These are phyloP conservation scores for Aporophyla nigra DNA, from an alignment of 2,888 invertebrate species.

Conservation along the genomic window DNA sequence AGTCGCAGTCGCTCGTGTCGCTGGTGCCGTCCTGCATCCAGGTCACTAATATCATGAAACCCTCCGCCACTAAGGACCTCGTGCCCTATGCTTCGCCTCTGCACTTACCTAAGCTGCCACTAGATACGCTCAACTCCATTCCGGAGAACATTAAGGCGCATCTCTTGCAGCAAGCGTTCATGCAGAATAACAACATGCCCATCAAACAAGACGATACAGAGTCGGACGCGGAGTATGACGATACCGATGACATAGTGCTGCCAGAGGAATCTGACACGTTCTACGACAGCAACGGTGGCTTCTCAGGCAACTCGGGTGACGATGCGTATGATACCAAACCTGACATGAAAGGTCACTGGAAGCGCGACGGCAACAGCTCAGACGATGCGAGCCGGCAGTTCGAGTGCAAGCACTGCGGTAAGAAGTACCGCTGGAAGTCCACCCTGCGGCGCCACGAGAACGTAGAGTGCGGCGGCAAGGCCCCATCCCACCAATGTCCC, in stretches of 20 bases:
- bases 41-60: constrained; percentile 74
- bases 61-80: constrained; percentile 65
- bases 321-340: constrained; percentile 64
- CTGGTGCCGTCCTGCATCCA: constrained; percentile 80
- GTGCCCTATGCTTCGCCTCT: constrained; percentile 59
- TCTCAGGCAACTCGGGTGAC: constrained; percentile 57
- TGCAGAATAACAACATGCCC: constrained; percentile 84
- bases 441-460: constrained; percentile 95
- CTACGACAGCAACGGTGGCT: constrained; percentile 71
- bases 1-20: constrained; percentile 75
- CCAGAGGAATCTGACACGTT: constrained; percentile 84
- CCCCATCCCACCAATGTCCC: constrained; percentile 95
- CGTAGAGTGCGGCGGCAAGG: constrained; percentile 96
- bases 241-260: constrained; percentile 89
- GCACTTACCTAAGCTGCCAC: constrained; percentile 66
- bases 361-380: constrained; percentile 79
- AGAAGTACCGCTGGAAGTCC: constrained; percentile 96
- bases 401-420: constrained; percentile 96
- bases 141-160: constrained; percentile 81
- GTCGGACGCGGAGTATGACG: constrained; percentile 88
- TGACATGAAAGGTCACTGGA: constrained; percentile 78
- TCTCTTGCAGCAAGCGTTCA: constrained; percentile 83
- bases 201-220: constrained; percentile 87
- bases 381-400: constrained; percentile 92
- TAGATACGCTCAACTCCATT: constrained; percentile 72